Conservation (phyloP, 2,888 invertebrate species). For the Dryobota labecula region DNA sequence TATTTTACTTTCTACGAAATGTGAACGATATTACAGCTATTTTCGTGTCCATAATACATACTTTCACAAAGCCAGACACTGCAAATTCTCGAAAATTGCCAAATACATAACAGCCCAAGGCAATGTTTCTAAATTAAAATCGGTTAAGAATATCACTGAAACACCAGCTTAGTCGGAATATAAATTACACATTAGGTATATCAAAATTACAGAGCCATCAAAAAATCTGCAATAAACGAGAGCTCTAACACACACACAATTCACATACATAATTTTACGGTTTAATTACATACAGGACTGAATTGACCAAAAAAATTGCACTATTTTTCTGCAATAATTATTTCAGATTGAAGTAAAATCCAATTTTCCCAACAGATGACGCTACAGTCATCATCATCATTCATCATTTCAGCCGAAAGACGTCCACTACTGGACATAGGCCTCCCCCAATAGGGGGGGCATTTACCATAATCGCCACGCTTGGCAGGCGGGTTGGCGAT, state of each 20-base stretch:
- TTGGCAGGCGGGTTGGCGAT: no score
- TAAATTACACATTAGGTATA: conserved; percentile 13
- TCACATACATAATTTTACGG: neutral
- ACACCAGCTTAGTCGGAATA: neutral
- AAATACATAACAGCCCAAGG: neutral
- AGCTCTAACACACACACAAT: conserved; percentile 1
- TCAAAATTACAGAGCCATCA: conserved; percentile 11
- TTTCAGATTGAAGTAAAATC: neutral
- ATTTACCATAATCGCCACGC: no score
- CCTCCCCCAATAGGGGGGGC: no score
- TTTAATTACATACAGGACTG: neutral
- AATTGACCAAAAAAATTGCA: neutral
- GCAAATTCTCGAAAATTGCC: neutral
- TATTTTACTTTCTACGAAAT: neutral
- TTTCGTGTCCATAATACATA: neutral
- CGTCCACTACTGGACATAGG: no score
- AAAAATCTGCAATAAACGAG: neutral
- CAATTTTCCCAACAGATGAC: neutral
- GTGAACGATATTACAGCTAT: neutral
- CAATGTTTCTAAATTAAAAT: neutral
- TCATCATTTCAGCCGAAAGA: no score
- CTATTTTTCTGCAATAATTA: conserved; percentile 5
- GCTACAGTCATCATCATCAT: no score
- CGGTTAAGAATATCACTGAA: neutral
- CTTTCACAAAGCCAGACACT: neutral